A percentile compares a stretch with the other conserved stretches of the same genome.
phyloP scores from a whole-genome alignment of 2,888 invertebrate species.

The Meta bourneti region DNA sequence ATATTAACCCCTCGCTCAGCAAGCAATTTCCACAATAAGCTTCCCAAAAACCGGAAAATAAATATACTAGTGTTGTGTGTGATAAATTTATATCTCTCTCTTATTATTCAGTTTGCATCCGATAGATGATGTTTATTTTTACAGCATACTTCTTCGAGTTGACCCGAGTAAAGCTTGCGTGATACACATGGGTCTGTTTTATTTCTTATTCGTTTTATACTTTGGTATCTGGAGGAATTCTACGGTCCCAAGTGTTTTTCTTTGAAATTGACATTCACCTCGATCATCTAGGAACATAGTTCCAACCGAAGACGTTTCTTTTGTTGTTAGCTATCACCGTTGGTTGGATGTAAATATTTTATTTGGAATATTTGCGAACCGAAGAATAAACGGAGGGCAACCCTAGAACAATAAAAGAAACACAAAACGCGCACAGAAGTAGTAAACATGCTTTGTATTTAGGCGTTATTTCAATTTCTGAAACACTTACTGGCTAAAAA shows the following conservation, averaged over 20 bases:
- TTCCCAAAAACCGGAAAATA: no score
- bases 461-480: not conserved
- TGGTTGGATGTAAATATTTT: constrained; percentile 33
- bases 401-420: not conserved
- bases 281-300: constrained; percentile 12
- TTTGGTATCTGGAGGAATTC: not conserved
- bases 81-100: not conserved
- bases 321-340: constrained; percentile 12
- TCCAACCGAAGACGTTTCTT: not conserved
- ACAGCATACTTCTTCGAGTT: not conserved
- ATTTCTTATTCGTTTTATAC: constrained; percentile 1
- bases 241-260: constrained; percentile 32
- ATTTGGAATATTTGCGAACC: constrained; percentile 7
- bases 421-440: not conserved
- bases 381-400: not conserved
- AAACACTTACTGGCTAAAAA: not conserved
- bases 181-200: constrained; percentile 2
- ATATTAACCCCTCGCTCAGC: no score
- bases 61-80: no score
- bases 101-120: constrained; percentile 10
- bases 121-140: not conserved
- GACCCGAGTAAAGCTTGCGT: not conserved
- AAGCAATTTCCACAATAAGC: no score
- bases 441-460: not conserved
- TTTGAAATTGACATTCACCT: constrained; percentile 55